Evolutionary conservation across 2,888 invertebrate species (phyloP).

Genomic region (Meandrusa payeni): DNA sequence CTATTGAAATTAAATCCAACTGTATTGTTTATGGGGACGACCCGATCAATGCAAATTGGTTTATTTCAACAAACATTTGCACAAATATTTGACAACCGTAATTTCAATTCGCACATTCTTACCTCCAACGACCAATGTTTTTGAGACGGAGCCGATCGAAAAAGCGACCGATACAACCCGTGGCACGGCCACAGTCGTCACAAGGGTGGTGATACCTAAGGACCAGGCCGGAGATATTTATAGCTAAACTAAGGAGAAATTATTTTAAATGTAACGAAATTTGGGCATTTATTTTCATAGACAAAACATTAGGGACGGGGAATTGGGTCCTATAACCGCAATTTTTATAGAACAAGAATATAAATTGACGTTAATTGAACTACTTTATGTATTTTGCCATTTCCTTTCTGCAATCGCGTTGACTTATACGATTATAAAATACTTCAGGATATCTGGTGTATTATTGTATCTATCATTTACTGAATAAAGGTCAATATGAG

Average conservation of each 20-base stretch:
- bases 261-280: slow-evolving; percentile 10
- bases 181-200: slow-evolving; percentile 69
- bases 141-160: slow-evolving; percentile 72
- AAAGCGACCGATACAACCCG: slow-evolving; percentile 71
- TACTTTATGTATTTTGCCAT: slow-evolving; percentile 12
- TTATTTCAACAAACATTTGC: slow-evolving; percentile 9
- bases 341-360: background rate
- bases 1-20: slow-evolving; percentile 6
- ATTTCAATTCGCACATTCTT: slow-evolving; percentile 51
- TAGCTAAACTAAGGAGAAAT: slow-evolving; percentile 31
- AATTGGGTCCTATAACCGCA: background rate
- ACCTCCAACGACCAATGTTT: slow-evolving; percentile 75
- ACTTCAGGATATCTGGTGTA: background rate
- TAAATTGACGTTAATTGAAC: slow-evolving; percentile 1
- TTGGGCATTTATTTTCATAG: slow-evolving; percentile 4
- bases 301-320: background rate
- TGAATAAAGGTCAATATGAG: background rate
- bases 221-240: slow-evolving; percentile 64
- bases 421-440: slow-evolving; percentile 2
- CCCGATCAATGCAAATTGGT: background rate
- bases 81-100: slow-evolving; percentile 23
- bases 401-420: slow-evolving; percentile 12
- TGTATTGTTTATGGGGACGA: background rate
- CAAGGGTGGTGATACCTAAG: slow-evolving; percentile 73
- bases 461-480: background rate